Base-by-base conservation (phyloP, 1,140 invertebrate species). In the Nasonia giraulti region DNA sequence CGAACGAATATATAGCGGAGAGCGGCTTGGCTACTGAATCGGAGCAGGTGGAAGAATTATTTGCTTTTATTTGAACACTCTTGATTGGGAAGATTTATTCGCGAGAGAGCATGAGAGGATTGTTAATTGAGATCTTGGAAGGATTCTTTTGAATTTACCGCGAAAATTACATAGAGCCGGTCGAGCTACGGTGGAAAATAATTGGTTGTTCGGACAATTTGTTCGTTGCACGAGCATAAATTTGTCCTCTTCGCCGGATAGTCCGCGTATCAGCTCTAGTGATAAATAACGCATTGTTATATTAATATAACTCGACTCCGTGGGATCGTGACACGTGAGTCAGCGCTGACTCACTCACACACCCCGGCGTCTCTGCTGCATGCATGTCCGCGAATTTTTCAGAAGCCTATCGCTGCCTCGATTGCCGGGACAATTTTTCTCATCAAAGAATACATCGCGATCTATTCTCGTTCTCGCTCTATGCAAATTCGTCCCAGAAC, bases 1-100 rank as follows among this genome's bases (percentile, higher is more conserved):
- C 69, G 11, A 80, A 44, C 20, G 77, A 69, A 80, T 44, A 80
- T 44, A 80, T 69, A 69, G 33, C 20, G 55, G 55, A 62, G 14
- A 62, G 20, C 20, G 17, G 55, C 20, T 62, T n/a, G 55, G 20
- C 55, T 62, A 62, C 37, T 69, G 62, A 44, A 12, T 20, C n/a
- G 14, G 62, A 23, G 17, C 8, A n/a, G n/a, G 55, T 17, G 31
- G 62, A 80, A 80, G 11, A 80, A 80, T 80, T 20, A n/a, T 80
- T 12, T n/a, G 50, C 1, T 33, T 78, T 55, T 78, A 14, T n/a
- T 50, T 23, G 12, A 14, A 5, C 17, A 17, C 55, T 62, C 55
- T 62, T 62, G 55, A 62, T 62, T 62, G 55, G 55, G 17, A 20
- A 62, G 55, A 62, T 62, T 62, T 62, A 62, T 62, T 62, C 55